Evolutionary conservation across 1,140 invertebrate species (phyloP).

Genomic region (Lerema accius): DNA sequence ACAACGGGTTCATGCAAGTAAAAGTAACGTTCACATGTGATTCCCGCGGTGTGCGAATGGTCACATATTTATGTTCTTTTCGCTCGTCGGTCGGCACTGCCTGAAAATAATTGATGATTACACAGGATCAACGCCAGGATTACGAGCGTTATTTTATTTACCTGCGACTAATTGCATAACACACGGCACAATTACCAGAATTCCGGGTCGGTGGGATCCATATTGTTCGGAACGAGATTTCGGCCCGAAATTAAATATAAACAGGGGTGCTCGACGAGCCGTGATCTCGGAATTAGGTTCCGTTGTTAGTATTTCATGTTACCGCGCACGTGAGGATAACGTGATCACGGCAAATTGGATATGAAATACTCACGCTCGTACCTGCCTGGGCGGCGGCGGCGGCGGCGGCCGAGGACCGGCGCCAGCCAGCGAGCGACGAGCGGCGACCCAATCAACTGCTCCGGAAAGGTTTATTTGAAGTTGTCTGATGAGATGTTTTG

Average conservation of each 20-base stretch:
- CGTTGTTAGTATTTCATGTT: slow-evolving; percentile 18
- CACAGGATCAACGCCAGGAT: background rate
- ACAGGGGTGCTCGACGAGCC: slow-evolving; percentile 6
- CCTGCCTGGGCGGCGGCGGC: no score
- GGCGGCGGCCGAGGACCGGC: no score
- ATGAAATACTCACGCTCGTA: background rate
- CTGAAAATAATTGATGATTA: background rate
- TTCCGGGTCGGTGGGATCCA: background rate
- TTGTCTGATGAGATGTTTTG: background rate
- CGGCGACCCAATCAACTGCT: background rate
- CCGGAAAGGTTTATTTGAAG: background rate
- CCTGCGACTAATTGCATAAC: background rate
- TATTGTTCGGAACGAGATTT: slow-evolving; percentile 3
- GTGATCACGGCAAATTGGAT: slow-evolving; percentile 7
- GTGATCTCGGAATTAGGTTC: slow-evolving; percentile 15
- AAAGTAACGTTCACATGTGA: no score
- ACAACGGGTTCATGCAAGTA: no score
- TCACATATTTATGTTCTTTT: no score
- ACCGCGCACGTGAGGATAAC: slow-evolving; percentile 4
- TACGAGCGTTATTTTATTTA: background rate
- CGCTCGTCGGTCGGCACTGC: no score
- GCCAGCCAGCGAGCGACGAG: no score
- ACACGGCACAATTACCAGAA: background rate
- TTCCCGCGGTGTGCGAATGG: no score
- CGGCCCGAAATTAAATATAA: slow-evolving; percentile 15